A percentile compares a stretch with the other conserved stretches of the same genome.
These are phyloP conservation scores for Caenorhabditis virilis DNA, from an alignment of 2,888 invertebrate species.

Conservation along the genomic window DNA sequence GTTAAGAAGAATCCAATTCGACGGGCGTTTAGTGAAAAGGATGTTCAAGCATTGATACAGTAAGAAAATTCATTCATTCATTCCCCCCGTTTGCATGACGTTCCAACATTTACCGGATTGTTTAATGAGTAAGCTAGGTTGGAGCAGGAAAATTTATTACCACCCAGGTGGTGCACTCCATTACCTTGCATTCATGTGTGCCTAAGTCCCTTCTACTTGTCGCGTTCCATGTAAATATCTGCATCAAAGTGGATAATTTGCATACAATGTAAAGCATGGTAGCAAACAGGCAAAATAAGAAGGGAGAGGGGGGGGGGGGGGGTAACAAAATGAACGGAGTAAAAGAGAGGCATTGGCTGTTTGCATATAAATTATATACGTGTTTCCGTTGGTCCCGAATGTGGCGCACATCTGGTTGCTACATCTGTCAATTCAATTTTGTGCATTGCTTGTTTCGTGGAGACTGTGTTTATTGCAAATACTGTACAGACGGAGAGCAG, in stretches of 20 bases:
- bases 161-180: not conserved
- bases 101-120: too few relatives aligned
- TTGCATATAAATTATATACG: slow-evolving; percentile 44
- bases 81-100: too few relatives aligned
- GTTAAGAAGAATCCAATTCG: slow-evolving; percentile 25
- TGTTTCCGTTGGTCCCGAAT: slow-evolving; percentile 42
- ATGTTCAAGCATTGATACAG: slow-evolving; percentile 23
- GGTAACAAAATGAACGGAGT: not conserved
- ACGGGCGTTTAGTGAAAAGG: slow-evolving; percentile 10
- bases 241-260: slow-evolving; percentile 31
- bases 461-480: slow-evolving; percentile 11
- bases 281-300: not conserved
- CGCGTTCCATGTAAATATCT: slow-evolving; percentile 17
- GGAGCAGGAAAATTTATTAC: not conserved
- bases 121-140: too few relatives aligned
- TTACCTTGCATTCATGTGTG: not conserved
- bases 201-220: not conserved
- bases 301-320: slow-evolving; percentile 9
- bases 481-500: slow-evolving; percentile 22
- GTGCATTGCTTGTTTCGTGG: slow-evolving; percentile 5
- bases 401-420: slow-evolving; percentile 29
- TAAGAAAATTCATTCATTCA: too few relatives aligned
- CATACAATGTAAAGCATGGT: slow-evolving; percentile 26
- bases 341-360: slow-evolving; percentile 23
- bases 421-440: slow-evolving; percentile 34